Evolutionary conservation across 2,797 vertebrate species (phyloP).

Genomic region (Enteromius paludinosus): DNA sequence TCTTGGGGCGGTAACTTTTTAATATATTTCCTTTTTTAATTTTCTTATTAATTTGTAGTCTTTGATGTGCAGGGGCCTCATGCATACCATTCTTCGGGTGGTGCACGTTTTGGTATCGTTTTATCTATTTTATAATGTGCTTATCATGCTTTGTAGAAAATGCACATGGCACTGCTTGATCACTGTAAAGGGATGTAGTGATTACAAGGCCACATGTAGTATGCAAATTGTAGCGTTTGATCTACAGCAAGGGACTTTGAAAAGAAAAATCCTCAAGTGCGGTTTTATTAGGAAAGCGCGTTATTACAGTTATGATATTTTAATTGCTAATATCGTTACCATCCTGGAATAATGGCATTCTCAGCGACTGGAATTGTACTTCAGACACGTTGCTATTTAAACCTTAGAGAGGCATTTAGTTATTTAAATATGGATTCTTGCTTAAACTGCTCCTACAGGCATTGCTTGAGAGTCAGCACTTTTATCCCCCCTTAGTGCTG

Average conservation of each 20-base stretch:
- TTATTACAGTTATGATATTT: constrained; percentile 56
- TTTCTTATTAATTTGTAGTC: constrained; percentile 46
- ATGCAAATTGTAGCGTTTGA: constrained; percentile 52
- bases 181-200: constrained; percentile 43
- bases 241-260: constrained; percentile 18
- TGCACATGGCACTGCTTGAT: constrained; percentile 53
- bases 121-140: constrained; percentile 55
- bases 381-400: constrained; percentile 63
- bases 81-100: constrained; percentile 6
- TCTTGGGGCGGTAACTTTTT: constrained; percentile 43
- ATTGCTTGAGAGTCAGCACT: constrained; percentile 77
- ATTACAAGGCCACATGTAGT: constrained; percentile 32
- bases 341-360: constrained; percentile 47
- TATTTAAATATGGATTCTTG: constrained; percentile 81
- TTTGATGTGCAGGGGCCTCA: constrained; percentile 51
- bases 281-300: constrained; percentile 23
- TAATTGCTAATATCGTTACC: constrained; percentile 56
- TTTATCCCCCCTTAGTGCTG: constrained; percentile 74
- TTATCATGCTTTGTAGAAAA: constrained; percentile 43
- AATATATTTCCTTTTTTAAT: constrained; percentile 42
- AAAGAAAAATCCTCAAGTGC: constrained; percentile 38
- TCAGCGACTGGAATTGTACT: constrained; percentile 60
- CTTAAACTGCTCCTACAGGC: constrained; percentile 79
- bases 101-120: constrained; percentile 46
- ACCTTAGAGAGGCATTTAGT: constrained; percentile 73